phyloP scores from a whole-genome alignment of 2,888 invertebrate species.

The Smittia sp. region DNA sequence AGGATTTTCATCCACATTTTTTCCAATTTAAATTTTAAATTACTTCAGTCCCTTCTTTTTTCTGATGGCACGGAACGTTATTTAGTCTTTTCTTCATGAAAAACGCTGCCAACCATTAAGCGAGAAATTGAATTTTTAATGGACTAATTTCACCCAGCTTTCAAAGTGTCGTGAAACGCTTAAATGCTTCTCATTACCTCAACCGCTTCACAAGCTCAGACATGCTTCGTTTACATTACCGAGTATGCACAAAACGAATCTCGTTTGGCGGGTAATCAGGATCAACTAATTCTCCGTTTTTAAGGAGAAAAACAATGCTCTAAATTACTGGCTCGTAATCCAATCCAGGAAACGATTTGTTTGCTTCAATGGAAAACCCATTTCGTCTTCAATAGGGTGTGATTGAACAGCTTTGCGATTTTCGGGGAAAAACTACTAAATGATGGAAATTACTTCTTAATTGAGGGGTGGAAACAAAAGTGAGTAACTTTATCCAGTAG shows the following conservation, averaged over 20 bases:
- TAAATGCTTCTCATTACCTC: too few species aligned
- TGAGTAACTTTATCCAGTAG: neutral
- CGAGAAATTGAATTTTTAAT: conserved; percentile 29
- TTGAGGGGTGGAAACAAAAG: conserved; percentile 22
- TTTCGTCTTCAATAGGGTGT: too few species aligned
- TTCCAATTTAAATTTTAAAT: conserved; percentile 37
- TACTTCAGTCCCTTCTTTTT: conserved; percentile 28
- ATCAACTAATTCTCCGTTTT: too few species aligned
- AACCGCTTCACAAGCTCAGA: too few species aligned
- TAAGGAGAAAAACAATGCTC: neutral
- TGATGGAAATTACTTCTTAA: conserved; percentile 26
- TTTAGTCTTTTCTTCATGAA: conserved; percentile 7
- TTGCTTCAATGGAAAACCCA: too few species aligned
- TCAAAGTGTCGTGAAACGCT: conserved; percentile 50
- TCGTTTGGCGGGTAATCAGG: too few species aligned
- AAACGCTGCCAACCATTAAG: conserved; percentile 13
- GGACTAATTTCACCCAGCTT: conserved; percentile 3
- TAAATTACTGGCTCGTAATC: neutral
- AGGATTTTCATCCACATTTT: conserved; percentile 8
- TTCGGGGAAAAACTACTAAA: neutral
- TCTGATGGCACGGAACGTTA: neutral
- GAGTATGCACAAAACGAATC: neutral
- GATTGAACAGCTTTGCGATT: too few species aligned
- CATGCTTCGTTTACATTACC: too few species aligned
- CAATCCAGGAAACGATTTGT: too few species aligned